These are phyloP conservation scores for Amphiduros pacificus DNA, from an alignment of 2,888 invertebrate genomes.

Conservation along the genomic window DNA sequence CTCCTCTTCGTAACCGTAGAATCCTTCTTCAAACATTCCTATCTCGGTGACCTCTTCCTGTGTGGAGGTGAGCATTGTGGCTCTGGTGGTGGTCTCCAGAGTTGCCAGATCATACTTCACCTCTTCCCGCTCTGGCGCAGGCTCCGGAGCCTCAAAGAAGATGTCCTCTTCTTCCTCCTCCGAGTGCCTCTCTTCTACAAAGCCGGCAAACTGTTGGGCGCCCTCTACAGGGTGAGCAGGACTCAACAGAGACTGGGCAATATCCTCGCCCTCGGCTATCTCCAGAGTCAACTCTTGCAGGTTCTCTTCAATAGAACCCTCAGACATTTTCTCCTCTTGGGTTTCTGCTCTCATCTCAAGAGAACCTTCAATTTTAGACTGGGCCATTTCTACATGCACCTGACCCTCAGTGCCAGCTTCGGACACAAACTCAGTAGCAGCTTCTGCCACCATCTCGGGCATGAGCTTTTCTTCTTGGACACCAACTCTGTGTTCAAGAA, in stretches of 20 bases:
- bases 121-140: slow-evolving; percentile 19
- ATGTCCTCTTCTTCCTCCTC: slow-evolving; percentile 33
- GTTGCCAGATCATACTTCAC: slow-evolving; percentile 17
- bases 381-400: not conserved
- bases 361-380: slow-evolving; percentile 11
- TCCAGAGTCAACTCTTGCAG: slow-evolving; percentile 27
- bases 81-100: too few relatives aligned
- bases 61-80: slow-evolving; percentile 9
- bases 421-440: not conserved
- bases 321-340: slow-evolving; percentile 22
- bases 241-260: slow-evolving; percentile 10
- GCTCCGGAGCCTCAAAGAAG: slow-evolving; percentile 30
- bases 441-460: not conserved
- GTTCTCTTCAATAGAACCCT: slow-evolving; percentile 32
- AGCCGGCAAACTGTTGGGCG: not conserved
- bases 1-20: slow-evolving; percentile 23
- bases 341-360: slow-evolving; percentile 19
- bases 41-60: slow-evolving; percentile 20
- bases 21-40: slow-evolving; percentile 19
- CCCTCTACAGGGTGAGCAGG: not conserved
- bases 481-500: too few relatives aligned
- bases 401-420: not conserved
- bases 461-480: slow-evolving; percentile 12
- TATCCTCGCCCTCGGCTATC: slow-evolving; percentile 1
- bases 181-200: slow-evolving; percentile 23